Percentiles rank a stretch among this genome's conserved stretches.
These are phyloP conservation scores for Fulmarus glacialis DNA, from an alignment of 2,113 vertebrate genomes.

Conservation along the genomic window DNA sequence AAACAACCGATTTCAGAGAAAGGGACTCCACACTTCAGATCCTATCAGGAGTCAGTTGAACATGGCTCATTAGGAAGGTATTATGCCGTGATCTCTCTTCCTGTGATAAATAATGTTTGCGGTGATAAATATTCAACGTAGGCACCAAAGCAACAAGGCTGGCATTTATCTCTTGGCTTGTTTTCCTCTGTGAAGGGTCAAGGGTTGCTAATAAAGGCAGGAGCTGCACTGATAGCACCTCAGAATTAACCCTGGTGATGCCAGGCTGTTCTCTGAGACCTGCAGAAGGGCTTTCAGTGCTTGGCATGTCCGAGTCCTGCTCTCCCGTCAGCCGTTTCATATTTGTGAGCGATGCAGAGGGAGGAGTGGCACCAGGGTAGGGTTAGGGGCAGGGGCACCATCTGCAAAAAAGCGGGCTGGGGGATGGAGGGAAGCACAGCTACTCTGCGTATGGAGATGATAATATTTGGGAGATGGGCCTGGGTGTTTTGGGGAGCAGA, in stretches of 20 bases:
- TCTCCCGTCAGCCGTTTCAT: rapidly evolving
- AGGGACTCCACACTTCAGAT: background rate
- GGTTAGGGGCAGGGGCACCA: background rate
- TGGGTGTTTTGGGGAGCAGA: background rate
- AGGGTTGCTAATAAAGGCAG: background rate
- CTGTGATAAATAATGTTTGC: background rate
- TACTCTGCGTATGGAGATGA: background rate
- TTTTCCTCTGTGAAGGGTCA: background rate
- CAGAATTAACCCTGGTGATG: background rate
- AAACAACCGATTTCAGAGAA: background rate
- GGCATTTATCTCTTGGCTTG: background rate
- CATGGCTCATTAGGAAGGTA: background rate
- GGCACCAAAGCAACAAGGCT: background rate
- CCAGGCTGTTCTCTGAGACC: background rate
- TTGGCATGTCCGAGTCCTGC: background rate
- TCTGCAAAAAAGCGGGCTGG: background rate
- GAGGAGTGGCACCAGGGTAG: background rate
- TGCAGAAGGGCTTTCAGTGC: background rate
- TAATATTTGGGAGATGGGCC: background rate
- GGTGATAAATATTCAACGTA: background rate
- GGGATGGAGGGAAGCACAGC: background rate
- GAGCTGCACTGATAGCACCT: background rate
- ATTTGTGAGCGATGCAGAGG: background rate
- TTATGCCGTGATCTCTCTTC: background rate
- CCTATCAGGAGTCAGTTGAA: background rate